A percentile compares a stretch with the other conserved stretches of the same genome.
These are phyloP conservation scores for Asarcornis scutulata DNA, from an alignment of 2,113 vertebrate genomes.

Conservation along the genomic window DNA sequence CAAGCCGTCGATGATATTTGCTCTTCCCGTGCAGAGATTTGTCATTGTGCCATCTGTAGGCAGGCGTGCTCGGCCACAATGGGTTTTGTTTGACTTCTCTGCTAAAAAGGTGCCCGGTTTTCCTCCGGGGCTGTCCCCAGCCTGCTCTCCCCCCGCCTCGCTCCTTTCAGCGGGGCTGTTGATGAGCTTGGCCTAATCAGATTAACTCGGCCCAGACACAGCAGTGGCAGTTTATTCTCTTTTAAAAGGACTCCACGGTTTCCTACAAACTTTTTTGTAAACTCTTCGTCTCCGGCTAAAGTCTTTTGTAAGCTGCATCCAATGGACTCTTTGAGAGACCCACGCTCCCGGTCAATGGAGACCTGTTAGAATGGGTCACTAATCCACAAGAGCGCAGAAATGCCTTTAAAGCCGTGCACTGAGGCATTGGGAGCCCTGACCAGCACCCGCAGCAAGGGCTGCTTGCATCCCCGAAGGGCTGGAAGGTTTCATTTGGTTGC, in stretches of 20 bases:
- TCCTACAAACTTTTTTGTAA: conserved; percentile 85
- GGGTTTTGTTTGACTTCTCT: conserved; percentile 83
- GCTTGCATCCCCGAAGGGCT: conserved; percentile 79
- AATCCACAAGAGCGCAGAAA: conserved; percentile 81
- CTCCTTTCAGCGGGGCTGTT: conserved; percentile 84
- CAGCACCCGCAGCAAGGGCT: conserved; percentile 75
- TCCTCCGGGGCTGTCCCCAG: conserved; percentile 73
- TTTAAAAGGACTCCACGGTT: conserved; percentile 85
- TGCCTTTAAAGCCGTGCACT: conserved; percentile 84
- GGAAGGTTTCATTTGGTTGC: conserved; percentile 82
- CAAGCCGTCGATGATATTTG: conserved; percentile 81
- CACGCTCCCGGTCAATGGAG: conserved; percentile 81
- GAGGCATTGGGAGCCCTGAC: conserved; percentile 82
- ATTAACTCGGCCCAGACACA: conserved; percentile 92
- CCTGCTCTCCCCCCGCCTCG: conserved; percentile 71
- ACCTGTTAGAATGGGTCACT: conserved; percentile 92
- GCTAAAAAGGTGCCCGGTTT: conserved; percentile 73
- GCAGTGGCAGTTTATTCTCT: conserved; percentile 89
- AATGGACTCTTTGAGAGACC: conserved; percentile 86
- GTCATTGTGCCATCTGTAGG: conserved; percentile 90
- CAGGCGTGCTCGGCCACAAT: conserved; percentile 82
- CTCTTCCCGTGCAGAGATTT: conserved; percentile 80
- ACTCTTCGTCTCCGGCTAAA: conserved; percentile 81
- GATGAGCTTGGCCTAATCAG: conserved; percentile 96
- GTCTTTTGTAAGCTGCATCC: conserved; percentile 82